These are phyloP conservation scores for Meriones psammophilus DNA, from an alignment of 2,797 vertebrate genomes.

Conservation along the genomic window DNA sequence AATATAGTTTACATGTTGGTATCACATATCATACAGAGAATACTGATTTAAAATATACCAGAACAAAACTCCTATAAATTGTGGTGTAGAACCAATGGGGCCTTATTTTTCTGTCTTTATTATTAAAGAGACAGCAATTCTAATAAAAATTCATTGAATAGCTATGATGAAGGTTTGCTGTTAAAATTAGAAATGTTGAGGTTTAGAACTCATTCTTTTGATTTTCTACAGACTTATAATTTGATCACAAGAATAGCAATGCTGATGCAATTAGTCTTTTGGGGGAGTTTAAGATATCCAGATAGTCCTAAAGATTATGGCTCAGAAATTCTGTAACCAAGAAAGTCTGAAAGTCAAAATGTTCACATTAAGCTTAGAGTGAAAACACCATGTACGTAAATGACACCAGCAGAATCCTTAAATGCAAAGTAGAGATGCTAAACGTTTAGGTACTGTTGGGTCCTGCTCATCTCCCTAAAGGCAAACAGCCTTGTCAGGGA, in stretches of 20 bases:
- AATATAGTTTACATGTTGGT: conserved; percentile 4
- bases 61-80: background rate
- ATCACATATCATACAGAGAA: background rate
- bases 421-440: background rate
- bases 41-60: background rate
- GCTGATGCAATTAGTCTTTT: background rate
- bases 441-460: background rate
- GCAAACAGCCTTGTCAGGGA: background rate
- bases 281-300: background rate
- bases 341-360: conserved; percentile 22
- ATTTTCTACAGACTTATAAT: background rate
- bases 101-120: background rate
- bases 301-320: background rate
- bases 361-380: background rate
- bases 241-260: background rate
- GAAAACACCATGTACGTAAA: background rate
- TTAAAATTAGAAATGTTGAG: conserved; percentile 23
- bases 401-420: background rate
- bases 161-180: background rate
- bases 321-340: background rate
- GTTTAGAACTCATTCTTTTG: background rate
- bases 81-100: background rate
- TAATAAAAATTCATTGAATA: background rate
- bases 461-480: background rate
- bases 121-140: background rate